A percentile compares a stretch with the other conserved stretches of the same genome.
These are phyloP conservation scores for Diadema setosum DNA, from an alignment of 35 echinoderm and acorn worm genomes.

Conservation along the genomic window DNA sequence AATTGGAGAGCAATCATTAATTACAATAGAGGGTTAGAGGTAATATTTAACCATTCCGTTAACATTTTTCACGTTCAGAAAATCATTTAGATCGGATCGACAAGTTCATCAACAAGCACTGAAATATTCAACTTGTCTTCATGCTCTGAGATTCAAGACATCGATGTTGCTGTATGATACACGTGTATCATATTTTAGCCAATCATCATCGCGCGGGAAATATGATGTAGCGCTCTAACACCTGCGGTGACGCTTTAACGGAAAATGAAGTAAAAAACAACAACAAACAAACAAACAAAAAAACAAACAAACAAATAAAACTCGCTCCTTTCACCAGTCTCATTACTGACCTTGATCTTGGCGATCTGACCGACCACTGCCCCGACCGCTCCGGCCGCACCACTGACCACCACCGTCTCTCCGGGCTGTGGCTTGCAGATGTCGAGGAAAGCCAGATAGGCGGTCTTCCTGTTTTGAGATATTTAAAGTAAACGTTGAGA, in stretches of 20 bases:
- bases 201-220: not conserved
- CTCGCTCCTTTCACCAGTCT: not conserved
- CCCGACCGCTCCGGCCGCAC: conserved; percentile 81
- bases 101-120: too few relatives aligned
- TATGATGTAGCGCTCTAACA: not conserved
- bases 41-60: too few relatives aligned
- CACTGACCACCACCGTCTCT: conserved; percentile 68
- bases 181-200: not conserved
- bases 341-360: conserved; percentile 62
- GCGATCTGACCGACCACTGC: conserved; percentile 83
- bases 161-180: not conserved
- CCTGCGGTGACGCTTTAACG: not conserved
- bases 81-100: too few relatives aligned
- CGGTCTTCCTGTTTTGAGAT: conserved; percentile 47
- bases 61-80: not conserved
- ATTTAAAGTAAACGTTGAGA: too few relatives aligned
- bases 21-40: too few relatives aligned
- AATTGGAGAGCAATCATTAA: too few relatives aligned
- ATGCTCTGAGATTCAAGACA: not conserved
- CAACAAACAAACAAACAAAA: too few relatives aligned
- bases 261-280: too few relatives aligned
- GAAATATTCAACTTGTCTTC: not conserved
- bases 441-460: conserved; percentile 62
- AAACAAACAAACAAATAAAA: too few relatives aligned
- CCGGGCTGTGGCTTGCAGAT: conserved; percentile 47